Base-by-base conservation (phyloP, 1,140 invertebrate species). In the Drosophila pandora region DNA sequence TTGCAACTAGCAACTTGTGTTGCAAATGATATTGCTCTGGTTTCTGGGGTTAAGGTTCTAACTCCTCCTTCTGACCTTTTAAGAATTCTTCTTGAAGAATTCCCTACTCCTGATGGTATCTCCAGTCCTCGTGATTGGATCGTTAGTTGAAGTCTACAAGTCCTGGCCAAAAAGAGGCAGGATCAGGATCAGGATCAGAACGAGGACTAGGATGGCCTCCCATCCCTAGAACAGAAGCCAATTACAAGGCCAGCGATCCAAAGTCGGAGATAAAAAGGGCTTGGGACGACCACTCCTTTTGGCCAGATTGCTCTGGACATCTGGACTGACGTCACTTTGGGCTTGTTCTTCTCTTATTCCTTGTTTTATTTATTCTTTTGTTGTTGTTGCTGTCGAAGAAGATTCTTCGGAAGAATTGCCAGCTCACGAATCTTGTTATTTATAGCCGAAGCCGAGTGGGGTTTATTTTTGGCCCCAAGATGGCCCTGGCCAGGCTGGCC, bases 391-490 rank as follows among this genome's bases (percentile, higher is more conserved):
- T 9, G 23, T 28, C 1, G 25, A 37, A 37, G 34, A 37, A 12
- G 21, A 34, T 23, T 25, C 21, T 25, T 17, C 17, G 43, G 4
- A 56, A 55, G 59, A 50, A 62, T 65, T 49, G 59, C 69, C 70
- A 62, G 69, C 68, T 73, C 70, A 74, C 71, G 71, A 74, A 43
- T 28, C 69, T 56, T 25, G 70, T 73, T 74, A 74, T 74, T 74
- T 74, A 74, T 74, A 74, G 71, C 30, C 47, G 3, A 23, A 74
- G 71, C 30, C 47, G 3, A 23, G 39, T 37, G 9, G 34, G 59
- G 58, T 63, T 73, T 74, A 74, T 74, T 74, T 74, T 74, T 73
- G 69, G 47, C 21, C 67, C 37, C 17, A 17, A 21, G 12, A 43
- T 13, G 13, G 13, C 6, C 34, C 10, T 37, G 17, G 17, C 17